These are phyloP conservation scores for Zaprionus africanus DNA, from an alignment of 1,140 invertebrate genomes.

Conservation along the genomic window DNA sequence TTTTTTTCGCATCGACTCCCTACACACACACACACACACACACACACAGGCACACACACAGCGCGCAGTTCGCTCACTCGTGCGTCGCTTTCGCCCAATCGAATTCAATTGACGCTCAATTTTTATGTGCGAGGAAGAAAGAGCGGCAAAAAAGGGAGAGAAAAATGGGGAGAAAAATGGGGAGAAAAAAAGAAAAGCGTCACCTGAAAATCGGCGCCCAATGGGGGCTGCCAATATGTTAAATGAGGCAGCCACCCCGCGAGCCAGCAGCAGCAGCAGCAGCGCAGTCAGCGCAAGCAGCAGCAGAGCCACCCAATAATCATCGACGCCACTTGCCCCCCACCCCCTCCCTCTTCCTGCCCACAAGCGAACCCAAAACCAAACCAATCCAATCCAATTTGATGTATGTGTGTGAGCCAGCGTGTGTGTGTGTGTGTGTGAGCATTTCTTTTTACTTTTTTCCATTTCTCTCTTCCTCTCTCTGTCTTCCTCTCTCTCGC, in stretches of 20 bases:
- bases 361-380: slow-evolving; percentile 47
- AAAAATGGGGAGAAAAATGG: slow-evolving; percentile 10
- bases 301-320: slow-evolving; percentile 46
- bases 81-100: slow-evolving; percentile 78
- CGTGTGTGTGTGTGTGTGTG: slow-evolving; percentile 40
- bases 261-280: background rate
- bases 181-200: slow-evolving; percentile 30
- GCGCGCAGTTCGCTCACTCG: slow-evolving; percentile 42
- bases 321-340: slow-evolving; percentile 45
- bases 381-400: slow-evolving; percentile 79
- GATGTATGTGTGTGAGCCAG: slow-evolving; percentile 56
- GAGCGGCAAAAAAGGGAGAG: slow-evolving; percentile 17
- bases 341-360: slow-evolving; percentile 20
- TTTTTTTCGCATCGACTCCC: slow-evolving; percentile 56
- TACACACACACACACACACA: slow-evolving; percentile 54
- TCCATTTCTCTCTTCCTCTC: slow-evolving; percentile 3
- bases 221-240: slow-evolving; percentile 59
- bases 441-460: slow-evolving; percentile 51
- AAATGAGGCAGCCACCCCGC: slow-evolving; percentile 44
- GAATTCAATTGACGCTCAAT: slow-evolving; percentile 84
- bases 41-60: slow-evolving; percentile 20
- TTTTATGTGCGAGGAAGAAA: slow-evolving; percentile 68
- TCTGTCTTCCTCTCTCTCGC: background rate
- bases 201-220: slow-evolving; percentile 42
- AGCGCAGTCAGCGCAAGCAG: slow-evolving; percentile 23